Conservation (phyloP, 2,797 vertebrate species). For the Danio aesculapii region DNA sequence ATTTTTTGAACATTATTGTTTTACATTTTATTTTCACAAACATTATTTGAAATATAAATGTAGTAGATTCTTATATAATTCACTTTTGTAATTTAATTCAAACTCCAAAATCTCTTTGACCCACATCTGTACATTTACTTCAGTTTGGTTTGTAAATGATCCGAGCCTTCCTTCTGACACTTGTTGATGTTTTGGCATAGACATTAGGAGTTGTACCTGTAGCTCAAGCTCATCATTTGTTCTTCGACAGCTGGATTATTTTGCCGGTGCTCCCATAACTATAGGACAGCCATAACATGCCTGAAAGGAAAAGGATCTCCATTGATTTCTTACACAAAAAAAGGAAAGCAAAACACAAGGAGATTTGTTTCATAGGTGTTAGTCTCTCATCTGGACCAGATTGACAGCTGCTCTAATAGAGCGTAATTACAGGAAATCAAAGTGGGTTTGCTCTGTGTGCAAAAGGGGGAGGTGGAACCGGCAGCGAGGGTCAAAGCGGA, state of each 20-base stretch:
- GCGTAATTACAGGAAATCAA: constrained; percentile 85
- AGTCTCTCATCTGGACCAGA: constrained; percentile 80
- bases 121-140: not conserved
- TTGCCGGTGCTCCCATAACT: not conserved
- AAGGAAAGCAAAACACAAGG: constrained; percentile 63
- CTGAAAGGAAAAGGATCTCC: constrained; percentile 29
- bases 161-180: not conserved
- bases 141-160: not conserved
- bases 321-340: constrained; percentile 25
- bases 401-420: constrained; percentile 83
- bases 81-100: no score
- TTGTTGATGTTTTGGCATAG: not conserved
- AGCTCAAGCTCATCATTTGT: constrained; percentile 15
- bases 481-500: constrained; percentile 70
- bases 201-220: not conserved
- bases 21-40: no score
- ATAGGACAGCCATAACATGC: not conserved
- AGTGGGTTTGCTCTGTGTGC: constrained; percentile 74
- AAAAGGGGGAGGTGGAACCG: constrained; percentile 32
- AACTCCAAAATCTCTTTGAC: no score
- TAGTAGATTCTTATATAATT: no score
- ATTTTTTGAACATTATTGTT: no score
- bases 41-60: no score
- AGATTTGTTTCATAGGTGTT: constrained; percentile 79
- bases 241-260: constrained; percentile 20